Percentiles rank a stretch among this genome's conserved stretches.
Evolutionary conservation across 2,888 invertebrate species (phyloP).

Genomic region (Antheraea yamamai): DNA sequence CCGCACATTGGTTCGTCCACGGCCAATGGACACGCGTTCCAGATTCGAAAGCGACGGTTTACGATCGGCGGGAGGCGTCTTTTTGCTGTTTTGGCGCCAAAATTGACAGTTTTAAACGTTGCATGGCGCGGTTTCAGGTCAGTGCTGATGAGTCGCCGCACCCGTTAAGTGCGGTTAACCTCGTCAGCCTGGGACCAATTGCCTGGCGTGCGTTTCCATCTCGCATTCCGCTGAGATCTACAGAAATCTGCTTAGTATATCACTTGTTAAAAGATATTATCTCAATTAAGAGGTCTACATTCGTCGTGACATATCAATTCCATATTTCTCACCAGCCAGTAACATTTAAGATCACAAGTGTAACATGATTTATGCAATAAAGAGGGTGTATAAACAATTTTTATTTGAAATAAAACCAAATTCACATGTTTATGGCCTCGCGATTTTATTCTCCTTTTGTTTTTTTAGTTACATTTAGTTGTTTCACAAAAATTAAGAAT

Average conservation of each 20-base stretch:
- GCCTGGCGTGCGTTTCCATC: constrained; percentile 13
- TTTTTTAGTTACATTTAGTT: no score
- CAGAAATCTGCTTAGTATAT: background rate
- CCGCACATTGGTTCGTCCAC: constrained; percentile 66
- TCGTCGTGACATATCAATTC: background rate
- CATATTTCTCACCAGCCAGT: background rate
- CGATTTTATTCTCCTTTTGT: no score
- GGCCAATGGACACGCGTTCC: constrained; percentile 68
- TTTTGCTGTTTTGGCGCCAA: constrained; percentile 80
- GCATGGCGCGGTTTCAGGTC: constrained; percentile 39
- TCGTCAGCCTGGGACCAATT: constrained; percentile 18
- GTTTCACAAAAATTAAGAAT: no score
- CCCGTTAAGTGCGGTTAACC: constrained; percentile 20
- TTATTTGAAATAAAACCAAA: no score
- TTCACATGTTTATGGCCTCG: no score
- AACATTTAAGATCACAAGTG: no score
- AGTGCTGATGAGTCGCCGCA: constrained; percentile 22
- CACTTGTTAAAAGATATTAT: background rate
- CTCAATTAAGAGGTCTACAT: background rate
- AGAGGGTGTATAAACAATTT: no score
- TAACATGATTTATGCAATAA: no score
- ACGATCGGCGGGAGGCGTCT: constrained; percentile 73
- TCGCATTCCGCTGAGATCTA: constrained; percentile 2
- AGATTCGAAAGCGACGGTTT: constrained; percentile 79
- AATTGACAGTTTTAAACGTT: constrained; percentile 65